Percentiles rank a stretch among this genome's conserved stretches.
phyloP scores from a whole-genome alignment of 2,888 invertebrate species.

The Clusia tigrina region DNA sequence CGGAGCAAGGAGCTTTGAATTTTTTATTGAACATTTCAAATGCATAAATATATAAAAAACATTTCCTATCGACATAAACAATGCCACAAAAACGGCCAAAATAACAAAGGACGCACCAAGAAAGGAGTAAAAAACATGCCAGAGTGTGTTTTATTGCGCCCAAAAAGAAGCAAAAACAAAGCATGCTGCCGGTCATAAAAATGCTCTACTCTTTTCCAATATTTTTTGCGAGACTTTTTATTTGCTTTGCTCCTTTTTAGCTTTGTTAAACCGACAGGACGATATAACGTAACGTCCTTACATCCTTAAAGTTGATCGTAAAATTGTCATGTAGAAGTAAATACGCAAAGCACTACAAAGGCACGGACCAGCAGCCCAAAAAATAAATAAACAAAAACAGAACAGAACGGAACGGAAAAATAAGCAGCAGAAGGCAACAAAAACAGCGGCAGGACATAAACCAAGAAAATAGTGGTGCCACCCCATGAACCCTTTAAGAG shows the following conservation, averaged over 20 bases:
- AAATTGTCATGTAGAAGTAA: conserved; percentile 1
- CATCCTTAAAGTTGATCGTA: conserved; percentile 7
- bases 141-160: conserved; percentile 4
- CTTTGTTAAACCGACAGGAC: too few species aligned
- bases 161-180: neutral
- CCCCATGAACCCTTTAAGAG: conserved; percentile 4
- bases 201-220: too few species aligned
- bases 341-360: neutral
- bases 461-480: neutral
- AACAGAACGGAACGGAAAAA: neutral
- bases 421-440: neutral
- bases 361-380: neutral
- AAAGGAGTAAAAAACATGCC: neutral
- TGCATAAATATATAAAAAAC: too few species aligned
- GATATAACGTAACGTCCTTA: too few species aligned
- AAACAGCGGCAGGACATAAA: conserved; percentile 4
- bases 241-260: too few species aligned
- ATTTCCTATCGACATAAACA: neutral
- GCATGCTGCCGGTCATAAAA: too few species aligned
- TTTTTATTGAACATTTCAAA: too few species aligned
- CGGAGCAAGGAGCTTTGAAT: too few species aligned
- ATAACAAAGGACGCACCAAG: neutral
- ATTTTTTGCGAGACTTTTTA: too few species aligned
- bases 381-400: neutral
- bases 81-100: neutral